phyloP scores from a whole-genome alignment of 1,140 invertebrate genomes.

The Phenacoccus solenopsis region DNA sequence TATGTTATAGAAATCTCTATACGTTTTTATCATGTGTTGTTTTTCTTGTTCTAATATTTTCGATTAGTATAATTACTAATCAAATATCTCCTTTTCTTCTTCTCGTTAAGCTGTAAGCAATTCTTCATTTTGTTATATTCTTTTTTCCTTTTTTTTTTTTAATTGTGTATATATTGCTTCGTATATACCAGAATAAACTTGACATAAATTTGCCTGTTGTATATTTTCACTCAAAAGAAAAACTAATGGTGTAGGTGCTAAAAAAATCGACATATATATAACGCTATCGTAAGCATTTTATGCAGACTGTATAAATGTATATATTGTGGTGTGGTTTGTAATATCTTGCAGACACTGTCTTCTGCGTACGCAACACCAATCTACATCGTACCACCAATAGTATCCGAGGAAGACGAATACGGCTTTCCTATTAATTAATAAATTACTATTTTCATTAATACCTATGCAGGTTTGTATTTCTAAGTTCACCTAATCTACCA shows the following conservation, averaged over 20 bases:
- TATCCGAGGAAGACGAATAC: not conserved
- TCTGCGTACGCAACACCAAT: not conserved
- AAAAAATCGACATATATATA: no score
- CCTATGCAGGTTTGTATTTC: constrained; percentile 1
- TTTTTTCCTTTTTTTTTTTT: not conserved
- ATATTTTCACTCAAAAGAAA: not conserved
- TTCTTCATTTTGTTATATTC: not conserved
- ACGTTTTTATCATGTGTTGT: not conserved
- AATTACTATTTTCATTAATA: not conserved
- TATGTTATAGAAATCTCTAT: not conserved
- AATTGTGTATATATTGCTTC: not conserved
- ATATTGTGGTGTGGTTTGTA: constrained; percentile 10
- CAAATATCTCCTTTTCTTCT: not conserved
- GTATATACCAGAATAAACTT: not conserved
- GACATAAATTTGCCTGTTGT: not conserved
- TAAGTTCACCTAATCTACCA: not conserved
- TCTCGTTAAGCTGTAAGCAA: not conserved
- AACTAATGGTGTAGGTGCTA: not conserved
- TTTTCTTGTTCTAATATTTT: no score
- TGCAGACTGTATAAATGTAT: not conserved
- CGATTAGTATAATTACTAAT: not conserved
- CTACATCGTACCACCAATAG: not conserved
- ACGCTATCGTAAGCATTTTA: not conserved
- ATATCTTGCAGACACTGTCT: constrained; percentile 7
- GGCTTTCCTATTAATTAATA: not conserved